phyloP scores from a whole-genome alignment of 2,113 vertebrate species.

The Percopsis transmontana region DNA sequence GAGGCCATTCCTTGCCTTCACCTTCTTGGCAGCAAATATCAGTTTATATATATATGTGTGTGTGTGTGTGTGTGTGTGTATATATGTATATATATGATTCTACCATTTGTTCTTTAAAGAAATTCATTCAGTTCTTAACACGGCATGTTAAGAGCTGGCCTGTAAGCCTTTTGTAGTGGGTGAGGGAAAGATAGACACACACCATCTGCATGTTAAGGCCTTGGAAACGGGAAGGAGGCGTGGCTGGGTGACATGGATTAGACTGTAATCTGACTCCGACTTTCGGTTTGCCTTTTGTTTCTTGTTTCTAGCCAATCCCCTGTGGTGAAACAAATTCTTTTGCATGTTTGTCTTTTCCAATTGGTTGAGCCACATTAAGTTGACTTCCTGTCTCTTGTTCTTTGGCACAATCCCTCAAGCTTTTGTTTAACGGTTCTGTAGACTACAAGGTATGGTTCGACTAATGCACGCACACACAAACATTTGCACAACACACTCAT shows the following conservation, averaged over 20 bases:
- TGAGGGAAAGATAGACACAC: slow-evolving; percentile 9
- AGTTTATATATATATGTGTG: too few species aligned
- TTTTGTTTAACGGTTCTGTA: slow-evolving; percentile 68
- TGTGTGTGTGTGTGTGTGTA: too few species aligned
- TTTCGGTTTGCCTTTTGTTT: slow-evolving; percentile 64
- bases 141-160: not conserved
- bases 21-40: not conserved
- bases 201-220: not conserved
- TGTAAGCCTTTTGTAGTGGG: not conserved
- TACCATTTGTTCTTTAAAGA: not conserved
- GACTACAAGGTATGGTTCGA: slow-evolving; percentile 46
- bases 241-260: slow-evolving; percentile 7
- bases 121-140: not conserved
- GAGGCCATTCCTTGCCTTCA: not conserved
- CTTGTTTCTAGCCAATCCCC: slow-evolving; percentile 50
- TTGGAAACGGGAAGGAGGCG: slow-evolving; percentile 28
- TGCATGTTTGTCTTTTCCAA: slow-evolving; percentile 18
- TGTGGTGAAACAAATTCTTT: slow-evolving; percentile 60
- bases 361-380: slow-evolving; percentile 45
- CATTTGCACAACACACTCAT: not conserved
- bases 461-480: slow-evolving; percentile 7
- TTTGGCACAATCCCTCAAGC: slow-evolving; percentile 43
- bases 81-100: too few species aligned
- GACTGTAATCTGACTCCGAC: slow-evolving; percentile 71
- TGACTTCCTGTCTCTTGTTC: slow-evolving; percentile 72